phyloP scores from a whole-genome alignment of 2,797 vertebrate species.

The Ctenosaura bakeri region DNA sequence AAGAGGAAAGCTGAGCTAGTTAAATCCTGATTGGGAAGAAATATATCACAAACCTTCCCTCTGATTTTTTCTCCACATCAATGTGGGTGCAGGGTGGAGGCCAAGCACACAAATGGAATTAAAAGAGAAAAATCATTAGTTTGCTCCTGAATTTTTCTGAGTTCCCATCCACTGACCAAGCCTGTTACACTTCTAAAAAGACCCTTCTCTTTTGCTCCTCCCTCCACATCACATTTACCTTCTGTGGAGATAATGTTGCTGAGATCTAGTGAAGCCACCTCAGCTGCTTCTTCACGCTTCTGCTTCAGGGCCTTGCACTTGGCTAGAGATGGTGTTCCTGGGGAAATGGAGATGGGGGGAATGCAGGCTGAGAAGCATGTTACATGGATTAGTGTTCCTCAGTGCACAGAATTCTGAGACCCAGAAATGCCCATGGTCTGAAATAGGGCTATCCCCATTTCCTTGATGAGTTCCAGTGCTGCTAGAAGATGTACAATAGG shows the following conservation, averaged over 20 bases:
- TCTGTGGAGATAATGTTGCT: slow-evolving; percentile 87
- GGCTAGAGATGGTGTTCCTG: slow-evolving; percentile 84
- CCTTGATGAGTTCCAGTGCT: not conserved
- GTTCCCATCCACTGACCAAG: not conserved
- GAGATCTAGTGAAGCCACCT: slow-evolving; percentile 87
- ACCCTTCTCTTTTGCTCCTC: slow-evolving; percentile 12
- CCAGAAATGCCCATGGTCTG: not conserved
- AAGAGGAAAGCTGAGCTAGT: not conserved
- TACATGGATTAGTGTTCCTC: not conserved
- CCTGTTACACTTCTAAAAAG: no score
- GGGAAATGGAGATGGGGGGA: not conserved
- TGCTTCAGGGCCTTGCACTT: slow-evolving; percentile 85
- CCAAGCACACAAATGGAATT: not conserved
- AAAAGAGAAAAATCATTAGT: not conserved
- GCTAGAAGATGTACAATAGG: not conserved
- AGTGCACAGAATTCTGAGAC: not conserved
- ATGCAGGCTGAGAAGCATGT: not conserved
- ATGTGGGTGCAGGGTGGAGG: not conserved
- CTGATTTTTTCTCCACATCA: not conserved
- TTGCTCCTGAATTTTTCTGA: not conserved
- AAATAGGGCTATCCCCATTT: not conserved
- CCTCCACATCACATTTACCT: slow-evolving; percentile 74
- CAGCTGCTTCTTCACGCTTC: slow-evolving; percentile 85
- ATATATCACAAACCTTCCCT: not conserved
- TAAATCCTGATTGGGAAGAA: not conserved